A percentile compares a stretch with the other conserved stretches of the same genome.
These are phyloP conservation scores for Timandra comae DNA, from an alignment of 2,888 invertebrate genomes.

Conservation along the genomic window DNA sequence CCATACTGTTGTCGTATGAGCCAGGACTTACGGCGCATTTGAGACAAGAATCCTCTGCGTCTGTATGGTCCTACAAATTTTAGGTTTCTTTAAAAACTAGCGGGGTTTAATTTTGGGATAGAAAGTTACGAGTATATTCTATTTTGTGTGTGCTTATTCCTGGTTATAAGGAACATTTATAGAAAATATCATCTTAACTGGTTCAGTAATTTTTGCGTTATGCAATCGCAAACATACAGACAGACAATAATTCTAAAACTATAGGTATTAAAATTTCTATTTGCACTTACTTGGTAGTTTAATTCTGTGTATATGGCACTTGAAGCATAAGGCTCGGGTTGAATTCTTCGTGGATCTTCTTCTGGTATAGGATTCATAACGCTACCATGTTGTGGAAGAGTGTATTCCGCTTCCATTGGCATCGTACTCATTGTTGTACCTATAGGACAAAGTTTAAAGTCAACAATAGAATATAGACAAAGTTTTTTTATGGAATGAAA, in stretches of 20 bases:
- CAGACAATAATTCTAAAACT: no score
- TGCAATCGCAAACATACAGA: no score
- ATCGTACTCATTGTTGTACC: conserved; percentile 61
- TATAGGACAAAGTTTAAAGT: conserved; percentile 23
- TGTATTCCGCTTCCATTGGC: conserved; percentile 69
- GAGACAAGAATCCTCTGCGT: conserved; percentile 73
- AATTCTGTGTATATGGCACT: conserved; percentile 79
- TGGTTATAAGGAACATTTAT: no score
- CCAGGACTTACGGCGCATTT: conserved; percentile 75
- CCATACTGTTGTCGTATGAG: conserved; percentile 74
- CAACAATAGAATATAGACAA: conserved; percentile 1
- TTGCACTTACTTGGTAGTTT: conserved; percentile 61
- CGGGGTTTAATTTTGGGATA: no score
- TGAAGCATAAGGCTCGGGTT: conserved; percentile 85
- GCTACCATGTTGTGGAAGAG: conserved; percentile 61
- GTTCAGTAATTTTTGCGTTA: no score
- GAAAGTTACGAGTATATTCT: no score
- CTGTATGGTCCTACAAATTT: conserved; percentile 60
- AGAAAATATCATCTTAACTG: no score
- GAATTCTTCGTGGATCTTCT: conserved; percentile 50
- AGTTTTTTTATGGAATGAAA: not conserved
- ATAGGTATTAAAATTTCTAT: no score
- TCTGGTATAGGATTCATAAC: conserved; percentile 51
- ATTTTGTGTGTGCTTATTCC: no score
- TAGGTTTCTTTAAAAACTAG: no score